phyloP scores from a whole-genome alignment of 2,113 vertebrate species.

The Falcunculus frontatus region DNA sequence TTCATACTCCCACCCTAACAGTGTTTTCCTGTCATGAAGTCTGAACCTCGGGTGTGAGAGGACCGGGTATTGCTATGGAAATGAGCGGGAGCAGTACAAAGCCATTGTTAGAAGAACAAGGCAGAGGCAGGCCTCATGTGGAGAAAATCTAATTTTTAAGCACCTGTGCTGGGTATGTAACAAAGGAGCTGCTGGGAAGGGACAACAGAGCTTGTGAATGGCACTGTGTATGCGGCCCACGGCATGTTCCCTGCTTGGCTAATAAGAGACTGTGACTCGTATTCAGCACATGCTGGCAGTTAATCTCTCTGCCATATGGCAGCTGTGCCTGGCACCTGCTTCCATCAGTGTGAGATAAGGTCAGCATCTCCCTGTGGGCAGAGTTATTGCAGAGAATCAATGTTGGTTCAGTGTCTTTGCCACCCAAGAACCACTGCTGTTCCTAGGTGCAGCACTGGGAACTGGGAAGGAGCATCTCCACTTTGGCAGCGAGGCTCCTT shows the following conservation, averaged over 20 bases:
- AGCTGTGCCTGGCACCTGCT: constrained; percentile 35
- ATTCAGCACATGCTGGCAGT: background rate
- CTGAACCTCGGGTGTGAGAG: background rate
- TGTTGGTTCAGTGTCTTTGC: background rate
- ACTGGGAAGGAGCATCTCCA: background rate
- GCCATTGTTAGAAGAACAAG: background rate
- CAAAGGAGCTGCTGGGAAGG: background rate
- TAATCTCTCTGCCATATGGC: constrained; percentile 27
- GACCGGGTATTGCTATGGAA: background rate
- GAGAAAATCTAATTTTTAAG: constrained; percentile 19
- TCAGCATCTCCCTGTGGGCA: background rate
- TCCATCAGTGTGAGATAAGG: constrained; percentile 4
- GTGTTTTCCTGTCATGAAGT: background rate
- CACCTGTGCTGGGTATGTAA: background rate
- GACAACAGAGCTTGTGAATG: background rate
- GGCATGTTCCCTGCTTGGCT: background rate
- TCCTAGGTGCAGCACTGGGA: background rate
- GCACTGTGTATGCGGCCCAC: background rate
- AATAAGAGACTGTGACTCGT: background rate
- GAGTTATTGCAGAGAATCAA: background rate
- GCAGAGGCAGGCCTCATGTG: background rate
- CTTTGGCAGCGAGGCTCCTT: background rate
- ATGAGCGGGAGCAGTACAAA: background rate
- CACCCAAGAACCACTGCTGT: fast-evolving
- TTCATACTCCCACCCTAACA: background rate